Evolutionary conservation across 2,888 invertebrate genomes (phyloP), one percentile per base, ranked within the genome.

Genomic region (Brachylomia viminalis): DNA sequence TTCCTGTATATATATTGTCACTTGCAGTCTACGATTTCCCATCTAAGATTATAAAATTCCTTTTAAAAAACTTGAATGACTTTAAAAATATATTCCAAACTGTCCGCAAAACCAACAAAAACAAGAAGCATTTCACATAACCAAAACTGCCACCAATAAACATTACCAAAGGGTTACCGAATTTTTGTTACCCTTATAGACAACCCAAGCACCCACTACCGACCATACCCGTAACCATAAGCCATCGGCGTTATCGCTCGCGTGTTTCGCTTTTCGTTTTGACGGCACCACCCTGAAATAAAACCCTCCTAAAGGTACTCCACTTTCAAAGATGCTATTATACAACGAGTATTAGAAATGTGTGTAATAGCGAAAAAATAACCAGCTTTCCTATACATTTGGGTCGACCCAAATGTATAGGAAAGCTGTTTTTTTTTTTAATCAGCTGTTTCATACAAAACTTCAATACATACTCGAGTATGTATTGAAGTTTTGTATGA

Each of bases 181-280:
- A 71, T 82, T 87, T 85, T 85, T 84, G 84, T 78, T 71, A 64
- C 52, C 33, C 10, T 75, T 82, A 85, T 79, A 84, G 80, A 86
- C 77, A 85, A 80, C 59, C 76, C 70, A 42, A 77, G 67, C 6
- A 78, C 69, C 65, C 54, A 80, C 69, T 79, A 64, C 56, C 42
- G 61, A 74, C 76, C 64, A 79, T 80, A 79, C 73, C 70, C 71
- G 70, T 79, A 80, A 80, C 79, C 78, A 83, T 78, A 82, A 85
- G 30, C 81, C 71, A 77, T 79, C 45, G 61, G n/a, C 69, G 74
- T 86, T 79, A 86, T 83, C 77, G 70, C 58, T 80, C 49, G 77
- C 83, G 66, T 86, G 87, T 85, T 86, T 81, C 65, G 78, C 75
- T 79, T 82, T 85, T 69, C 70, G 64, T 77, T 86, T 82, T 80